A percentile compares a stretch with the other conserved stretches of the same genome.
Evolutionary conservation across 2,888 invertebrate genomes (phyloP).

Genomic region (Eupithecia abbreviata): DNA sequence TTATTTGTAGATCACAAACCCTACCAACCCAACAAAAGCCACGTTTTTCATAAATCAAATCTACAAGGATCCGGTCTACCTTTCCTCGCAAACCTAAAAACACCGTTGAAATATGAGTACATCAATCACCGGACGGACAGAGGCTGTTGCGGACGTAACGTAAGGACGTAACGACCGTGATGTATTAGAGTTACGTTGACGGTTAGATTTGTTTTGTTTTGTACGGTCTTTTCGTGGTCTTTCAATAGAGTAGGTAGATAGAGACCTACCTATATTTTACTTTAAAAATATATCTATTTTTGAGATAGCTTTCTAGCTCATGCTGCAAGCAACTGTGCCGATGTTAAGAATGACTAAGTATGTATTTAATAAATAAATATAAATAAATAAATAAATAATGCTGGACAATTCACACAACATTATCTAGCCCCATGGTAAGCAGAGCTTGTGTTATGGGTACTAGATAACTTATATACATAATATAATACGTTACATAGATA

Average conservation of each 20-base stretch:
- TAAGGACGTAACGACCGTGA: slow-evolving; percentile 16
- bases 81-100: slow-evolving; percentile 3
- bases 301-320: no score
- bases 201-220: slow-evolving; percentile 4
- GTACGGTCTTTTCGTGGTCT: not conserved
- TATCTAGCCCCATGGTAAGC: no score
- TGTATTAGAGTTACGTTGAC: slow-evolving; percentile 4
- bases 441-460: no score
- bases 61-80: not conserved
- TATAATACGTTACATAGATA: no score
- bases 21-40: slow-evolving; percentile 1
- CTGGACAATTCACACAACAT: no score
- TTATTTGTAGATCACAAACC: not conserved
- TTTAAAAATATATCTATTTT: no score
- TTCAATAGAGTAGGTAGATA: not conserved
- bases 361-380: no score
- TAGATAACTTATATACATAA: no score
- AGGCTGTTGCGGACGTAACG: slow-evolving; percentile 14
- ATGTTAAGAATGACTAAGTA: no score
- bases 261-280: no score
- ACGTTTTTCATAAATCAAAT: slow-evolving; percentile 6
- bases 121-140: slow-evolving; percentile 26
- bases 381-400: no score
- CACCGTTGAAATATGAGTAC: slow-evolving; percentile 25
- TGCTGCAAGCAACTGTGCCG: no score